Evolutionary conservation across 2,797 vertebrate species (phyloP), one percentile per base, ranked within the genome.

Genomic region (Cirrhinus mrigala): DNA sequence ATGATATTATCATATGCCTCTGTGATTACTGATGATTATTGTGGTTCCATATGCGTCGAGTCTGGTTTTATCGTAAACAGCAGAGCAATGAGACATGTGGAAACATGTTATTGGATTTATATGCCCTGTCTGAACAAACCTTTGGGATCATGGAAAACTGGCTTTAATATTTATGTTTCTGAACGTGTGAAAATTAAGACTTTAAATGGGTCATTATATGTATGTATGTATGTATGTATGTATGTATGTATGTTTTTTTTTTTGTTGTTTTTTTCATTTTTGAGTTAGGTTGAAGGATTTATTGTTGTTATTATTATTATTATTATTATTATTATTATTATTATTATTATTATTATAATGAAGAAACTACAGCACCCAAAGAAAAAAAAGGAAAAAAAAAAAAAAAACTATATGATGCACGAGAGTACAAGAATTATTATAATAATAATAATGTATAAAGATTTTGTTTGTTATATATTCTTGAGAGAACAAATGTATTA

Each of bases 1-100:
- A 86, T 86, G 83, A 82, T 94, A 91, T 93, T 91, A 87, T 91
- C 91, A 89, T 92, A 91, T 90, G 88, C 88, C 91, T 92, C 81
- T 86, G 86, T 92, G 87, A 87, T 91, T 92, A 66, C 91, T 89
- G 88, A 88, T 89, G 79, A 91, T 90, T 91, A 79, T 80, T 87
- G 83, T 87, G 88, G 89, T 88, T 89, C 90, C 84, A 91, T 85
- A 83, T 80, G 86, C 83, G 91, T 92, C 90, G 81, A 85, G 81
- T 88, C 87, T 79, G 11, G 87, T 87, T 52, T 89, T 86, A 89
- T 87, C 74, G 86, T 74, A 24, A 82, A 82, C 89, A 88, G 85
- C 86, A 89, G 81, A 80, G 79, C 40, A 46, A 87, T 88, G 83
- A 91, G 85, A 29, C 46, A 83, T 48, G 73, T 80, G 40, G 73